Evolutionary conservation across 1,140 invertebrate species (phyloP), one percentile per base, ranked within the genome.

Genomic region (Aplysia californica): DNA sequence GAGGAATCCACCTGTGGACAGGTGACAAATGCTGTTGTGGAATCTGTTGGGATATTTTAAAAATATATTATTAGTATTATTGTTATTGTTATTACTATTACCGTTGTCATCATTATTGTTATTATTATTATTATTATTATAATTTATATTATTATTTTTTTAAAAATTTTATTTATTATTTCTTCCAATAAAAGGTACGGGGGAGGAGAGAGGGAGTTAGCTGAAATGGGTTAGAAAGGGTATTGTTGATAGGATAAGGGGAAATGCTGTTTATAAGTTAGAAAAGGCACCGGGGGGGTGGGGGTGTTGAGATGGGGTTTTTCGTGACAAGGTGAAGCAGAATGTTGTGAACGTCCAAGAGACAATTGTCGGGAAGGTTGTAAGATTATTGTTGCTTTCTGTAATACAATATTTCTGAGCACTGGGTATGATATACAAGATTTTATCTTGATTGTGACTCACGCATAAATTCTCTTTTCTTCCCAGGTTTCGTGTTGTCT

Each of bases 401-500:
- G n/a, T n/a, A n/a, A n/a, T n/a, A n/a, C n/a, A n/a, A n/a, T n/a
- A n/a, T n/a, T n/a, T n/a, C n/a, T n/a, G n/a, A n/a, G n/a, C n/a
- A n/a, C n/a, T n/a, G n/a, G n/a, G n/a, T n/a, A n/a, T n/a, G n/a
- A n/a, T n/a, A n/a, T n/a, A n/a, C n/a, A n/a, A n/a, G n/a, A n/a
- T n/a, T n/a, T n/a, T n/a, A n/a, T n/a, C n/a, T n/a, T n/a, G n/a
- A n/a, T n/a, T n/a, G n/a, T n/a, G n/a, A n/a, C n/a, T n/a, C n/a
- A n/a, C n/a, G n/a, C n/a, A n/a, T n/a, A n/a, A n/a, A n/a, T 69
- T 56, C 66, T 56, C 50, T 31, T 2, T 71, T 44, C 77, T n/a
- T 80, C 76, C 89, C 87, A 94, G 93, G 90, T 94, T 92, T 86
- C 93, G 94, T 84, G 87, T 98, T 31, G 96, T 99, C 15, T 98